Conservation (phyloP, 64 coral and sea anemone species). For the Anthopleura sola region DNA sequence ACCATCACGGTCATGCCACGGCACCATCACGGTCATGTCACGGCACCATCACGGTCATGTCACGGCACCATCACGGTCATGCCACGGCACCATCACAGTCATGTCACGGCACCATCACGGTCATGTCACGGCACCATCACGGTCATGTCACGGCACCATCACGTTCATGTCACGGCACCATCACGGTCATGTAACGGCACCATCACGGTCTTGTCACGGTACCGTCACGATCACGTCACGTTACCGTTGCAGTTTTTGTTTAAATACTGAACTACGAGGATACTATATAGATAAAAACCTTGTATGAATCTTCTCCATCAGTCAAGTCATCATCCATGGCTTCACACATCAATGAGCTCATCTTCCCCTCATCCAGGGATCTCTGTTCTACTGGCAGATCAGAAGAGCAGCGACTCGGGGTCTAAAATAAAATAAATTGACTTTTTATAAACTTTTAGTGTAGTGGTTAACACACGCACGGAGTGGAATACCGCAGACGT, state of each 20-base stretch:
- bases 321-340: slow-evolving; percentile 76
- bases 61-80: too few relatives aligned
- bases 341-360: slow-evolving; percentile 88
- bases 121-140: too few relatives aligned
- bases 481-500: too few relatives aligned
- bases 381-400: slow-evolving; percentile 85
- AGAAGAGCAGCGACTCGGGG: slow-evolving; percentile 52
- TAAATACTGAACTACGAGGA: too few relatives aligned
- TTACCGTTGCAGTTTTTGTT: too few relatives aligned
- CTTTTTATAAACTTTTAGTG: background rate
- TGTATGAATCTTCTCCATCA: background rate
- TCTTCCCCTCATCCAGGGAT: slow-evolving; percentile 65
- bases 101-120: background rate
- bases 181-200: background rate
- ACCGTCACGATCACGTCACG: too few relatives aligned
- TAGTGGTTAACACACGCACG: too few relatives aligned
- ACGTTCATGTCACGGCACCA: too few relatives aligned
- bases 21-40: too few relatives aligned
- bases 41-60: too few relatives aligned
- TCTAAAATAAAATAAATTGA: slow-evolving; percentile 34
- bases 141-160: too few relatives aligned
- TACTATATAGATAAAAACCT: background rate
- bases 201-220: too few relatives aligned
- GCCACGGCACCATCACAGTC: background rate
- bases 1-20: background rate